Base-by-base conservation (phyloP, 2,113 vertebrate species). In the Lasiurus borealis region DNA sequence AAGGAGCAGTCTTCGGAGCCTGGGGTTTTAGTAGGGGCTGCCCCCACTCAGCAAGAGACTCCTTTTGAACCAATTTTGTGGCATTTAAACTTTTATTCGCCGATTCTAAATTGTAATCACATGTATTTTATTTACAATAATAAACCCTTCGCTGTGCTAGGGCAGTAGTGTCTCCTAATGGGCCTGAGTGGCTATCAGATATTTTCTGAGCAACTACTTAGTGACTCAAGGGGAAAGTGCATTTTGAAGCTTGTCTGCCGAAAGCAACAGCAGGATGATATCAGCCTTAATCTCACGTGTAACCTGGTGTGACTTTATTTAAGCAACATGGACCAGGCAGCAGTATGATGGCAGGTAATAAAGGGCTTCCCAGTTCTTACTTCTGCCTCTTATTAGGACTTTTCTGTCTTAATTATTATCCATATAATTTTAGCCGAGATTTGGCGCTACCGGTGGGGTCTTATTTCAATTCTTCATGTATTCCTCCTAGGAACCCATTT, bases 401-500 rank as follows among this genome's bases (percentile, higher is more conserved):
- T 76, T 85, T 69, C 31, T 77, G 29, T 57, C 31, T 69, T 89
- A 31, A 68, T 81, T 66, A 85, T 84, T 82, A 90, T 87, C 36
- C 9, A 23, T 80, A 13, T 18, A 68, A 2, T 54, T 88, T 91
- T 80, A 91, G 85, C 48, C 85, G 62, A 84, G 85, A 91, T 68
- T 89, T 93, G 72, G 82, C 78, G 84, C 78, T 88, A 72, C 66
- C 52, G 69, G 36, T 68, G 16, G 16, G 78, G 54, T 93, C 86
- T 96, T 89, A 90, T 91, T 96, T 95, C 86, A 93, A 85, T 68
- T 66, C 57, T 83, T 88, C 84, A 89, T 27, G 9, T 88, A 91
- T 76, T 95, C 83, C 90, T 80, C 78, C 66, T 88, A 95, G 90
- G 76, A 94, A 96, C 87, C 91, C 96, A 96, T 96, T 97, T 97